Evolutionary conservation across 64 coral and sea anemone genomes (phyloP).

Genomic region (Montipora foliosa): DNA sequence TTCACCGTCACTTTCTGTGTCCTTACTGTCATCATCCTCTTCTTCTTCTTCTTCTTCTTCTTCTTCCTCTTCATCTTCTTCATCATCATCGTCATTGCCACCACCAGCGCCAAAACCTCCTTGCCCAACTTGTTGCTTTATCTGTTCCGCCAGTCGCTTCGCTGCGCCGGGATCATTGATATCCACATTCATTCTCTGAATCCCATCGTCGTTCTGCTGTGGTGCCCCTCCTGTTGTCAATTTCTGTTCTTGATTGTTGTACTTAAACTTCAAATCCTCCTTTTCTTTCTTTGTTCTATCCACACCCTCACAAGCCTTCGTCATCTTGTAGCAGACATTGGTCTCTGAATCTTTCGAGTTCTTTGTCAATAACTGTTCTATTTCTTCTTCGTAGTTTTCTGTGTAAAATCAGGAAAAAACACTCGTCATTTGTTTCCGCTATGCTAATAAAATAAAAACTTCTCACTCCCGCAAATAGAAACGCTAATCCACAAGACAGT

Average conservation of each 20-base stretch:
- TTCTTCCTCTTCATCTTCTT: conserved; percentile 39
- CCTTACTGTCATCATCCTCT: neutral
- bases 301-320: conserved; percentile 95
- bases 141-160: conserved; percentile 82
- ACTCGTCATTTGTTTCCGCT: no score
- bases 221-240: conserved; percentile 18
- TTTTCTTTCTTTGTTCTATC: conserved; percentile 91
- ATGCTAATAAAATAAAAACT: no score
- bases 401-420: neutral
- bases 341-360: conserved; percentile 76
- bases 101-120: conserved; percentile 2
- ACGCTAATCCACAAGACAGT: no score
- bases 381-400: conserved; percentile 99
- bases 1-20: no score
- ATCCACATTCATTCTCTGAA: conserved; percentile 85
- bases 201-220: conserved; percentile 40
- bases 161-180: conserved; percentile 94
- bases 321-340: conserved; percentile 87
- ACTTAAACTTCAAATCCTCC: conserved; percentile 82
- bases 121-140: conserved; percentile 80
- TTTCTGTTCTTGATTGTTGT: conserved; percentile 88
- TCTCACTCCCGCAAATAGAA: no score
- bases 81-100: conserved; percentile 52
- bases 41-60: conserved; percentile 4
- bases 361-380: conserved; percentile 73